These are phyloP conservation scores for Eulimnadia texana DNA, from an alignment of 1,140 invertebrate species.

Conservation along the genomic window DNA sequence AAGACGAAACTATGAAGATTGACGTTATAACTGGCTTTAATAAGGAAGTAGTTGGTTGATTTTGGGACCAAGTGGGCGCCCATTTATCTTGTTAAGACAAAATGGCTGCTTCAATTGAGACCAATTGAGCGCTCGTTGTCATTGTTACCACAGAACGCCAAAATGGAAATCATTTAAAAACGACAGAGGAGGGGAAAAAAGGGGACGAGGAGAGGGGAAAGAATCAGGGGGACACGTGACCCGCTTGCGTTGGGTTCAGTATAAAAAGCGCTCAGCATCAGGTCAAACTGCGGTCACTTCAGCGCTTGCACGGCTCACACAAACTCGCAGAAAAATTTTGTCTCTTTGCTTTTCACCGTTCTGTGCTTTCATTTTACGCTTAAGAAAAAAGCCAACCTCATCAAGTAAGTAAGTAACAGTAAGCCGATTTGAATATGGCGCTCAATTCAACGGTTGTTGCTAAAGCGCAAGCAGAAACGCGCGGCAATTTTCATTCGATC, in stretches of 20 bases:
- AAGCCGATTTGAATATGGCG: conserved; percentile 28
- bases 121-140: not conserved
- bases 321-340: not conserved
- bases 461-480: conserved; percentile 29
- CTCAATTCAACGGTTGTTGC: conserved; percentile 35
- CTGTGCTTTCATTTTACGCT: too few species aligned
- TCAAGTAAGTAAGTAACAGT: too few species aligned
- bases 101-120: not conserved
- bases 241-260: not conserved
- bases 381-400: too few species aligned
- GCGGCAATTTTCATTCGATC: conserved; percentile 40
- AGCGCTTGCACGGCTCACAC: not conserved
- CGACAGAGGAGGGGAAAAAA: not conserved
- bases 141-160: not conserved
- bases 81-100: not conserved
- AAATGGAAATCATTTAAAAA: too few species aligned
- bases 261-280: not conserved
- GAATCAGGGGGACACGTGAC: not conserved
- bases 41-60: not conserved
- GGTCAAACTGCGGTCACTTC: not conserved
- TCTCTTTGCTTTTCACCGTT: not conserved
- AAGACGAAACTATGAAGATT: too few species aligned
- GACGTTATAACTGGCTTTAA: not conserved
- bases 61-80: not conserved
- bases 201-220: not conserved